Conservation (phyloP, 2,888 invertebrate species). For the Pocota personata region DNA sequence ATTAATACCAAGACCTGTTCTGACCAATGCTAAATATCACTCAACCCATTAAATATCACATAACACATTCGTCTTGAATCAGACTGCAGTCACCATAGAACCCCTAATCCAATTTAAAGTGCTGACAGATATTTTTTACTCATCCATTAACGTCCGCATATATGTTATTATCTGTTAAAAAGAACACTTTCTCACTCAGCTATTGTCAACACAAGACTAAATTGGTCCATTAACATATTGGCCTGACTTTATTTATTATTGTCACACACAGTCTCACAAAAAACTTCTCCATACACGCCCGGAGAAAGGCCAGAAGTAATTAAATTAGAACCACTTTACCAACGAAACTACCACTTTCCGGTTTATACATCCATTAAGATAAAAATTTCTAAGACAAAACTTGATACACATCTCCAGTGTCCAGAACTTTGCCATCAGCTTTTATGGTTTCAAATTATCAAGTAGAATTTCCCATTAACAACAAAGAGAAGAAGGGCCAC, state of each 20-base stretch:
- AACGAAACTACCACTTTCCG: constrained; percentile 26
- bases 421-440: constrained; percentile 10
- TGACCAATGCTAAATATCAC: neutral
- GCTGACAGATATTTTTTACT: neutral
- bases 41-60: neutral
- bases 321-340: constrained; percentile 19
- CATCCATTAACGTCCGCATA: constrained; percentile 10
- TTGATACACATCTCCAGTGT: constrained; percentile 39
- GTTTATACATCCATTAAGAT: constrained; percentile 45
- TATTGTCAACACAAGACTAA: constrained; percentile 4
- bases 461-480: constrained; percentile 11
- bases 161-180: neutral
- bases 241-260: constrained; percentile 25
- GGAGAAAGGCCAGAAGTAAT: constrained; percentile 11
- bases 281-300: neutral
- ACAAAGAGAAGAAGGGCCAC: neutral
- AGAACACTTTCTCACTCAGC: constrained; percentile 14
- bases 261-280: neutral
- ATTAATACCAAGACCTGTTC: neutral
- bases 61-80: neutral
- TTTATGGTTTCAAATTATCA: constrained; percentile 18
- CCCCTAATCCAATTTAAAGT: neutral
- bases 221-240: constrained; percentile 39
- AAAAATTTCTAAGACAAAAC: constrained; percentile 43
- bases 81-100: neutral